Evolutionary conservation across 1,140 invertebrate species (phyloP), one percentile per base, ranked within the genome.

Genomic region (Ptiloglossa arizonensis): DNA sequence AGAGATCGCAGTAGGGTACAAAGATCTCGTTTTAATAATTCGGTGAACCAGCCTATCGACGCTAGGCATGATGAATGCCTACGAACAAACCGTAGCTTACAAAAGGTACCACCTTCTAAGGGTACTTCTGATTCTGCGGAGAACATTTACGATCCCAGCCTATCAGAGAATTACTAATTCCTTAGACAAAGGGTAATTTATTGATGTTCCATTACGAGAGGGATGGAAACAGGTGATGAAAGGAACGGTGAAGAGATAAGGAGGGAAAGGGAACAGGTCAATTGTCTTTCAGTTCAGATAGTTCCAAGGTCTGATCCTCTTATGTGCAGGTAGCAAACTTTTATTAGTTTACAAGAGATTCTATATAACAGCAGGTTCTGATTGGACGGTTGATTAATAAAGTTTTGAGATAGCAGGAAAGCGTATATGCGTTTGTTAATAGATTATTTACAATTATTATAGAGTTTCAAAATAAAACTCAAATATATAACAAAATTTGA

Each of bases 101-200:
- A 82, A 82, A 77, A 62, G 67, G n/a, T 48, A 35, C 52, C 73
- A 68, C 48, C 48, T 81, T 60, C 48, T 44, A 29, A 77, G 54
- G 38, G 38, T 50, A 80, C 64, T 72, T 63, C 24, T 54, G 54
- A 60, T 81, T 73, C 80, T 50, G 19, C 24, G 80, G 41, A 35
- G 38, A 62, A 60, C 59, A 44, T 46, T 66, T 67, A 46, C 67
- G 52, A 63, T 38, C 48, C 57, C 41, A 32, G 48, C 17, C 68
- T 71, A 77, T 79, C 52, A 63, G 38, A 48, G 46, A 79, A 85
- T 81, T 84, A 81, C 27, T 73, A 60, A 85, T 85, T 81, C 70
- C 41, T 50, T 57, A 73, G 70, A 86, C 79, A 86, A 86, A 82
- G 69, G 83, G 32, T 85, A 76, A 85, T 86, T 85, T 85, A 85